Evolutionary conservation across 2,797 vertebrate genomes (phyloP), one percentile per base, ranked within the genome.

Genomic region (Gadopsis bispinosus): DNA sequence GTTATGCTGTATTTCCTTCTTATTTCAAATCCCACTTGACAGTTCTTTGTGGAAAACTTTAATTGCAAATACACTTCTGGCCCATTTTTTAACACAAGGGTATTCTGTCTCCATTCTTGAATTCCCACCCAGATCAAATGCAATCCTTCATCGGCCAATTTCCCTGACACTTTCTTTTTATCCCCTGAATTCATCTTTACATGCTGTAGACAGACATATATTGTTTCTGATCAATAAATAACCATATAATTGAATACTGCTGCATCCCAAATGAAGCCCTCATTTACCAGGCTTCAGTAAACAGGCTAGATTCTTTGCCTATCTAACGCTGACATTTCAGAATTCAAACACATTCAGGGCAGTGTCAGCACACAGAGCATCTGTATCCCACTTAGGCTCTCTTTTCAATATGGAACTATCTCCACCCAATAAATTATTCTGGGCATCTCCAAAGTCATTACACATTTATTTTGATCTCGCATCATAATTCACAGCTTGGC

Each of bases 401-500:
- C 84, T 88, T 92, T 92, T 88, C 91, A 94, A 92, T 90, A 92
- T 87, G 91, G 90, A 94, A 93, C 92, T 78, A 92, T 91, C 92
- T 93, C 75, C 87, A 94, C 91, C 93, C 92, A 94, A 97, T 97
- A 97, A 97, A 97, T 98, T 97, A 97, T 96, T 95, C 96, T 89
- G 92, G 94, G 94, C 91, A 95, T 93, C 95, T 96, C 95, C 91
- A 92, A 94, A 96, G 94, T 95, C 94, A 95, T 95, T 95, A 95
- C 95, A 95, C 96, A 97, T 98, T 97, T 96, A 96, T 96, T 97
- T 96, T 97, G 96, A 97, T 98, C 96, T 96, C 91, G 91, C 93
- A 97, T 98, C 96, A 97, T 98, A 97, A 98, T 98, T 98, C 97
- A 97, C 95, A 97, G 94, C 95, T 96, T 92, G 93, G 95, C 94